phyloP scores from a whole-genome alignment of 1,140 invertebrate genomes.

The Danaus plexippus region DNA sequence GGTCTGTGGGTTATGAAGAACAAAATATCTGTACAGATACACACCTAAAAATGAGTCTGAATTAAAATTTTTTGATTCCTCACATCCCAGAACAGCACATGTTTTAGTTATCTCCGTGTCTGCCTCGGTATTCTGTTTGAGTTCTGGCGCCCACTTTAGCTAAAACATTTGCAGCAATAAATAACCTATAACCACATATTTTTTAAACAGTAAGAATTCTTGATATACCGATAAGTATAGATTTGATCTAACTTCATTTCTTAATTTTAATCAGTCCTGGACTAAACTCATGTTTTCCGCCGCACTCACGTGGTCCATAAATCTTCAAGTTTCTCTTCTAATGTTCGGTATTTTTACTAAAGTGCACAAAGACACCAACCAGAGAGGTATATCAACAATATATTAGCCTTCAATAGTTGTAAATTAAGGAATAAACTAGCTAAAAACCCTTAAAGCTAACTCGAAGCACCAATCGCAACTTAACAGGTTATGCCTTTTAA shows the following conservation, averaged over 20 bases:
- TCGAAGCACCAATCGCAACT: too few relatives aligned
- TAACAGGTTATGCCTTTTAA: too few relatives aligned
- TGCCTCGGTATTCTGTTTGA: slow-evolving; percentile 51
- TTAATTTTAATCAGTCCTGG: slow-evolving; percentile 49
- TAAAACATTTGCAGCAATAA: slow-evolving; percentile 25
- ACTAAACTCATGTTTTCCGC: slow-evolving; percentile 44
- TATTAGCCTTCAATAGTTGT: too few relatives aligned
- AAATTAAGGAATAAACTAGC: too few relatives aligned
- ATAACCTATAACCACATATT: slow-evolving; percentile 8
- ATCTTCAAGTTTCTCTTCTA: not conserved
- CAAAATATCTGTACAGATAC: too few relatives aligned
- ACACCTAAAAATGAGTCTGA: slow-evolving; percentile 57
- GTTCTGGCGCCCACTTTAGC: slow-evolving; percentile 63
- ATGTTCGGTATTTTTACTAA: too few relatives aligned
- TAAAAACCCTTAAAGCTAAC: too few relatives aligned
- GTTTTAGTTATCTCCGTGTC: slow-evolving; percentile 59
- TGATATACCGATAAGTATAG: slow-evolving; percentile 58
- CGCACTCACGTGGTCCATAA: slow-evolving; percentile 5
- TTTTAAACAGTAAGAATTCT: slow-evolving; percentile 1
- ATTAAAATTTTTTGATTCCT: slow-evolving; percentile 56
- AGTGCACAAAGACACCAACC: too few relatives aligned
- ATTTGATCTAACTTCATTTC: slow-evolving; percentile 45
- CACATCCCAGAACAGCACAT: slow-evolving; percentile 62
- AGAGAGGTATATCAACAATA: too few relatives aligned
- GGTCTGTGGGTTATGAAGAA: too few relatives aligned